These are phyloP conservation scores for Ameiurus melas DNA, from an alignment of 2,113 vertebrate genomes.

Conservation along the genomic window DNA sequence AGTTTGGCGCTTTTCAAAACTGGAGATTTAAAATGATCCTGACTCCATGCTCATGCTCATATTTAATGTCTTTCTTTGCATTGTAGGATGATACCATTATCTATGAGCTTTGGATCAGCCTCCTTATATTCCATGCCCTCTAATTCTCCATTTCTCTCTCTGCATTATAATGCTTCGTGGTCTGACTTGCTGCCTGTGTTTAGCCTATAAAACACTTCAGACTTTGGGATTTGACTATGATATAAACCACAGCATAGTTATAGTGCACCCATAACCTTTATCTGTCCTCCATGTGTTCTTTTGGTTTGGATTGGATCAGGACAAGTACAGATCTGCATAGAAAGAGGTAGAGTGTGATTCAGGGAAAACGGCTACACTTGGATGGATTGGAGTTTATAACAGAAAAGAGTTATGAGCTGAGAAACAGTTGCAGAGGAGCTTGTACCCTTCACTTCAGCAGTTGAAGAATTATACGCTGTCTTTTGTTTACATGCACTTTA, in stretches of 20 bases:
- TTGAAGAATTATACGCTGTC: background rate
- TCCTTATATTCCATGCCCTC: too few species aligned
- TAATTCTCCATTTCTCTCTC: background rate
- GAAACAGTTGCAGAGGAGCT: background rate
- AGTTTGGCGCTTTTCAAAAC: background rate
- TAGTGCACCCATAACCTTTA: background rate
- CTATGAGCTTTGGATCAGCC: background rate
- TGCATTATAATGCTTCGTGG: background rate
- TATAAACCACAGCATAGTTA: constrained; percentile 15
- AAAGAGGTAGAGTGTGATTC: background rate
- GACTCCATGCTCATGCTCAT: background rate
- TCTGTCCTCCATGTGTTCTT: background rate
- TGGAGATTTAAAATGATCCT: background rate
- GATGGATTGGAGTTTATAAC: background rate
- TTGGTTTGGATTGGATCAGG: background rate
- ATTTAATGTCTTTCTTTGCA: background rate
- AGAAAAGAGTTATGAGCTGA: background rate
- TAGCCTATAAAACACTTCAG: background rate
- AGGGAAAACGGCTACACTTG: background rate
- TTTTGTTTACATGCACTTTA: background rate
- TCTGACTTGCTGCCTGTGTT: constrained; percentile 1
- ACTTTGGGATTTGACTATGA: background rate
- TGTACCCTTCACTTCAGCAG: background rate
- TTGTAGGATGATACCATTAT: background rate
- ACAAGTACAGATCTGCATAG: background rate